These are phyloP conservation scores for Halyomorpha halys DNA, from an alignment of 1,140 invertebrate species.

Conservation along the genomic window DNA sequence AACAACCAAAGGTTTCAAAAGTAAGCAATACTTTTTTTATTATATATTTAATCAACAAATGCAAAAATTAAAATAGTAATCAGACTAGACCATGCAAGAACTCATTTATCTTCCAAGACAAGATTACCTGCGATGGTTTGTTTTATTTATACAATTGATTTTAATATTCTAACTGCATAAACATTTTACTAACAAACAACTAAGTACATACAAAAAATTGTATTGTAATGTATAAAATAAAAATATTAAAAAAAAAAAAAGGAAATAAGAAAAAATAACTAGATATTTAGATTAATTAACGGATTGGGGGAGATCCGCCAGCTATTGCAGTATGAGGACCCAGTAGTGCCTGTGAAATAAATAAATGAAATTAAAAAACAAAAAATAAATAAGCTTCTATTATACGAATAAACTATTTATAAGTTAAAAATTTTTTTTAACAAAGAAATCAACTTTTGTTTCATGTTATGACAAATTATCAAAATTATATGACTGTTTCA, in stretches of 20 bases:
- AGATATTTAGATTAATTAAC: background rate
- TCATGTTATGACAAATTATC: too few species aligned
- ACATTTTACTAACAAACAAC: slow-evolving; percentile 1
- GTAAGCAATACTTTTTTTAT: too few species aligned
- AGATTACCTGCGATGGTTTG: background rate
- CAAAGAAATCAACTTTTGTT: too few species aligned
- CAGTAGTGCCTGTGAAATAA: background rate
- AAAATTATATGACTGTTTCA: too few species aligned
- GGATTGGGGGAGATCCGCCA: slow-evolving; percentile 7
- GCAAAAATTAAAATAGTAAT: too few species aligned
- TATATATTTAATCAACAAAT: too few species aligned
- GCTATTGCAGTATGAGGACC: slow-evolving; percentile 11
- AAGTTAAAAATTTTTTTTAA: too few species aligned
- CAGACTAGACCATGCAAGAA: slow-evolving; percentile 7
- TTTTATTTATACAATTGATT: background rate
- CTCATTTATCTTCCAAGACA: background rate
- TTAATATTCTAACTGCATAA: background rate
- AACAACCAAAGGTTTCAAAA: too few species aligned
- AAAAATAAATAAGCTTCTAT: background rate
- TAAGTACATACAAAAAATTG: background rate
- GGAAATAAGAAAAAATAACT: background rate
- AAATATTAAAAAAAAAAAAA: too few species aligned
- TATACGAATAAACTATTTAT: too few species aligned
- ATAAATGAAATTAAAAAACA: background rate
- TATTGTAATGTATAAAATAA: too few species aligned